Conservation (phyloP, 1,140 invertebrate genomes). For the Reticulitermes speratus region DNA sequence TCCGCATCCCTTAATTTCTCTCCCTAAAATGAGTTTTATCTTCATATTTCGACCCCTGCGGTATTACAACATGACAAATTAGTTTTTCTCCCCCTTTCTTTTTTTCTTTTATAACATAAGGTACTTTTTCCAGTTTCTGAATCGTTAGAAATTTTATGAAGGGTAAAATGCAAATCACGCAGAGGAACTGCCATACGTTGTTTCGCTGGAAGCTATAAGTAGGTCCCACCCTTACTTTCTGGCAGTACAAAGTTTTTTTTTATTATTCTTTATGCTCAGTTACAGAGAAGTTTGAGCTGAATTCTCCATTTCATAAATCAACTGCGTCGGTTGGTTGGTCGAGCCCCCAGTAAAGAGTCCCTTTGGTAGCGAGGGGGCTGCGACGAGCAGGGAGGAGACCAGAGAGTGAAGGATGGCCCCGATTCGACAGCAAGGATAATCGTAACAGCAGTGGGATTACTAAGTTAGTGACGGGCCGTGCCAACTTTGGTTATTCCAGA, state of each 20-base stretch:
- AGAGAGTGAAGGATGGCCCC: background rate
- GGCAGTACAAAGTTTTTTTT: background rate
- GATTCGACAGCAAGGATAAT: background rate
- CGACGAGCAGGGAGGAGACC: background rate
- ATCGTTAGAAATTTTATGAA: background rate
- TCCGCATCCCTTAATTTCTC: no score
- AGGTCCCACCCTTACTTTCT: background rate
- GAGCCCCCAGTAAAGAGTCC: background rate
- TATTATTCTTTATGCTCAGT: background rate
- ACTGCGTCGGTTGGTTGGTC: background rate
- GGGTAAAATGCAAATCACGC: background rate
- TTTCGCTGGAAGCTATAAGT: background rate
- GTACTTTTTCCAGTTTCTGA: background rate
- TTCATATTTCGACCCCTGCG: background rate
- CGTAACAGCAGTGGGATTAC: background rate
- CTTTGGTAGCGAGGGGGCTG: background rate
- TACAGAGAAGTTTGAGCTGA: background rate
- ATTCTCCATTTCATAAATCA: background rate
- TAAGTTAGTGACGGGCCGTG: background rate
- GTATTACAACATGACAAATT: slow-evolving; percentile 8
- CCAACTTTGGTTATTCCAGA: background rate
- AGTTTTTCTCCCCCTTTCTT: background rate
- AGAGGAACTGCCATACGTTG: background rate
- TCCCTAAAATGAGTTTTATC: background rate
- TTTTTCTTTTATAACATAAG: background rate